Conservation (phyloP, 1,140 invertebrate genomes). For the Tigriopus japonicus region DNA sequence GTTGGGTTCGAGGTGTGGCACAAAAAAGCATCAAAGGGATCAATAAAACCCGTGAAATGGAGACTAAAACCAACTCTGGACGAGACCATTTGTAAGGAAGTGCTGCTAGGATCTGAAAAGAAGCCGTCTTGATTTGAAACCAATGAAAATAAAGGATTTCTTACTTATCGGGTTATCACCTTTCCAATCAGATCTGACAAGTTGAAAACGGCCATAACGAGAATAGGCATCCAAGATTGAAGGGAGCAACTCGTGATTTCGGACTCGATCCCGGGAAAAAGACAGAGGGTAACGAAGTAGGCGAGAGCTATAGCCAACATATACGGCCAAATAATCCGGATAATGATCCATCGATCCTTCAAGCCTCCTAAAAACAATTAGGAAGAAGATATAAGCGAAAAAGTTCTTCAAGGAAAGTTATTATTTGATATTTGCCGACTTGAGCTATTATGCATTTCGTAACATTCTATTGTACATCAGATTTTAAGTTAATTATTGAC, state of each 20-base stretch:
- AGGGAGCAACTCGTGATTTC: conserved; percentile 63
- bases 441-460: too few relatives aligned
- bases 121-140: not conserved
- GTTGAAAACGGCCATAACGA: conserved; percentile 73
- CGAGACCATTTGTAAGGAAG: conserved; percentile 58
- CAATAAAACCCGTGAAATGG: conserved; percentile 43
- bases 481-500: too few relatives aligned
- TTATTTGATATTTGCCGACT: too few relatives aligned
- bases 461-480: too few relatives aligned
- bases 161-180: conserved; percentile 26
- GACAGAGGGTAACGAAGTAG: conserved; percentile 64
- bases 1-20: conserved; percentile 46
- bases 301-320: conserved; percentile 67
- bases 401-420: too few relatives aligned
- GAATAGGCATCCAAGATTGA: conserved; percentile 70
- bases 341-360: conserved; percentile 46
- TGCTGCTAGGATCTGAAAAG: conserved; percentile 47
- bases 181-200: conserved; percentile 65
- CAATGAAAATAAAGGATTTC: not conserved
- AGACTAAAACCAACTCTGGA: conserved; percentile 46
- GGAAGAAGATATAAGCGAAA: too few relatives aligned
- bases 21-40: conserved; percentile 61
- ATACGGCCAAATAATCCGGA: conserved; percentile 62
- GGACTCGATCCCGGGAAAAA: conserved; percentile 73
- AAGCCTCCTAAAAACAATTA: conserved; percentile 40